Percentiles rank a stretch among this genome's conserved stretches.
These are phyloP conservation scores for Drosophila macrothrix DNA, from an alignment of 2,888 invertebrate species.

Conservation along the genomic window DNA sequence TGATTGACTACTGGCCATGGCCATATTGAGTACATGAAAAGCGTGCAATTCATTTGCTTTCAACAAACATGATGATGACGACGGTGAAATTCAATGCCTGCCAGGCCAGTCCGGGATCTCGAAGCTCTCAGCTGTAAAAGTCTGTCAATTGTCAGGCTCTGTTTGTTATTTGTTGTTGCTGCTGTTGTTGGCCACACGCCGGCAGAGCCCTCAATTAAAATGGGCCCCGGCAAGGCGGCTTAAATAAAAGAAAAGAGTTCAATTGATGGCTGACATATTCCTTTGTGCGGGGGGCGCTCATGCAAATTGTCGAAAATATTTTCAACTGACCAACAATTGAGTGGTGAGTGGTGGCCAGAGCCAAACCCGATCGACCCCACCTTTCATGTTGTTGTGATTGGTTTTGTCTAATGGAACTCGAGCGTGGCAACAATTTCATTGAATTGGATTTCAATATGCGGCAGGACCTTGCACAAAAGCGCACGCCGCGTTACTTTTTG, in stretches of 20 bases:
- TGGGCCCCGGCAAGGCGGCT: conserved; percentile 50
- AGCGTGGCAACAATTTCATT: conserved; percentile 79
- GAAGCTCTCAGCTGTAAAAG: conserved; percentile 39
- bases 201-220: conserved; percentile 78
- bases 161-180: conserved; percentile 45
- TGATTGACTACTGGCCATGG: conserved; percentile 30
- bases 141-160: conserved; percentile 62
- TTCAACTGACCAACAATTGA: conserved; percentile 79
- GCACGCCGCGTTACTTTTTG: conserved; percentile 60
- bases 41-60: conserved; percentile 59
- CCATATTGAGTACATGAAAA: conserved; percentile 32
- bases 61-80: conserved; percentile 50
- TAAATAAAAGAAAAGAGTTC: conserved; percentile 74
- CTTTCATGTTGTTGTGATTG: conserved; percentile 75
- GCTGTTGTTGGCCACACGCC: conserved; percentile 69
- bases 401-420: conserved; percentile 84
- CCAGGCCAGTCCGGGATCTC: conserved; percentile 26
- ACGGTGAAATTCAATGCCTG: conserved; percentile 64
- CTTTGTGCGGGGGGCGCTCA: conserved; percentile 65
- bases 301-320: conserved; percentile 82
- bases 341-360: conserved; percentile 50
- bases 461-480: conserved; percentile 46
- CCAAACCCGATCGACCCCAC: conserved; percentile 17
- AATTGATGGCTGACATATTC: conserved; percentile 79
- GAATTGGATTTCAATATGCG: conserved; percentile 83